Conservation (phyloP, 1,140 invertebrate species). For the Drosophila persimilis region DNA sequence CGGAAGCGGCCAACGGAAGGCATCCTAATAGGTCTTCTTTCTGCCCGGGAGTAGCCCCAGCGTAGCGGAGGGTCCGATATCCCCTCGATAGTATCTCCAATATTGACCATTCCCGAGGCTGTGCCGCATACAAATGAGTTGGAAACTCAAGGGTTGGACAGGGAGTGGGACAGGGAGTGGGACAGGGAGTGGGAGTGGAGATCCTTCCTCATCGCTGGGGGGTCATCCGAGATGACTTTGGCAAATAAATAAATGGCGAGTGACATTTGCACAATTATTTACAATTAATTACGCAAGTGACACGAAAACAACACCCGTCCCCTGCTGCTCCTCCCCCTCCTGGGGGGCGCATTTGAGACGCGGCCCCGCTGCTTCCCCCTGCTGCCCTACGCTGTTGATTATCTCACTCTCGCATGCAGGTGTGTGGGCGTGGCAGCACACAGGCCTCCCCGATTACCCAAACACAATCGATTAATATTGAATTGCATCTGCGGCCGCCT, state of each 20-base stretch:
- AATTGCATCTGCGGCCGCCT: conserved; percentile 59
- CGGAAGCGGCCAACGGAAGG: too few species aligned
- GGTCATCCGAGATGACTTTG: conserved; percentile 32
- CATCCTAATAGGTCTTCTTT: neutral
- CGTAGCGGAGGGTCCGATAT: conserved; percentile 16
- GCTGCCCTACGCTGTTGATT: conserved; percentile 13
- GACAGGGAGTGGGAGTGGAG: conserved; percentile 1
- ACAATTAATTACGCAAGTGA: conserved; percentile 71
- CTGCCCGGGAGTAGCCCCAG: neutral
- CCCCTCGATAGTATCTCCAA: neutral
- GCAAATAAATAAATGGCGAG: conserved; percentile 69
- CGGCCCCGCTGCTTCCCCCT: neutral
- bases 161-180: neutral
- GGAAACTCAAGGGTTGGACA: neutral
- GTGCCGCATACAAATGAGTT: conserved; percentile 22
- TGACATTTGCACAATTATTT: conserved; percentile 75
- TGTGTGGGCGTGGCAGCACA: conserved; percentile 39
- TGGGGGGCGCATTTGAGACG: neutral
- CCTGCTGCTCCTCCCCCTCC: too few species aligned
- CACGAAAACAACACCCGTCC: conserved; percentile 21
- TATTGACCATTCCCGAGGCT: conserved; percentile 12
- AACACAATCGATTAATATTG: conserved; percentile 77
- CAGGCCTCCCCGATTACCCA: conserved; percentile 31
- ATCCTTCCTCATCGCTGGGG: neutral
- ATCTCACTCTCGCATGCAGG: conserved; percentile 31